Evolutionary conservation across 2,888 invertebrate species (phyloP), one percentile per base, ranked within the genome.

Genomic region (Adineta ricciae): DNA sequence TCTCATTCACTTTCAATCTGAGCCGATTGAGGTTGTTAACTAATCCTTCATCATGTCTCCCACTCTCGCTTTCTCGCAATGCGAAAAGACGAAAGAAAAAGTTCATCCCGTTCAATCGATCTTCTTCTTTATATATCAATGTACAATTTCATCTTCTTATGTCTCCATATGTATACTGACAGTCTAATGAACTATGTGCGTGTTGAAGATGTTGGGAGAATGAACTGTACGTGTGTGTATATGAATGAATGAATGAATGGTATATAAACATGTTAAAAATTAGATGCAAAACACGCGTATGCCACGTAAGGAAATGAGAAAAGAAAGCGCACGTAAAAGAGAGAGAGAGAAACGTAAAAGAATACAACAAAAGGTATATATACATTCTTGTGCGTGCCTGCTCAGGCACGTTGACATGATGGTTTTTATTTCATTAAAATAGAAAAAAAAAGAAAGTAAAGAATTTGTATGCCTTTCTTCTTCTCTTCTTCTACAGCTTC

Each of bases 231-330:
- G 32, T 64, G n/a, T 64, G 32, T 32, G 27, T 64, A 16, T 56
- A 56, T 64, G 32, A 27, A 64, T 64, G 32, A 27, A 64, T 64
- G 32, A 11, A 46, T 46, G 46, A 4, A 64, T 64, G 32, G 64
- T 64, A 32, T 64, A 64, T 64, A 64, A 64, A 64, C 64, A 64
- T 64, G 32, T 64, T 64, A 64, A 64, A 64, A 64, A 64, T 64
- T 64, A 64, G 64, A 64, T 32, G n/a, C n/a, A 27, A 64, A 64
- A 64, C 64, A 64, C 27, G 64, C 11, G 32, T n/a, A n/a, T 64
- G 64, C 64, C 64, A 64, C 64, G 64, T 27, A 27, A 64, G 64
- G 64, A 64, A 32, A 64, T 64, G 21, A 64, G n/a, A 64, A 8
- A 14, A 21, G 52, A 64, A 1, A 64, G 21, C 14, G 21, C 64